Conservation (phyloP, 1,140 invertebrate species). For the Drosophila littoralis region DNA sequence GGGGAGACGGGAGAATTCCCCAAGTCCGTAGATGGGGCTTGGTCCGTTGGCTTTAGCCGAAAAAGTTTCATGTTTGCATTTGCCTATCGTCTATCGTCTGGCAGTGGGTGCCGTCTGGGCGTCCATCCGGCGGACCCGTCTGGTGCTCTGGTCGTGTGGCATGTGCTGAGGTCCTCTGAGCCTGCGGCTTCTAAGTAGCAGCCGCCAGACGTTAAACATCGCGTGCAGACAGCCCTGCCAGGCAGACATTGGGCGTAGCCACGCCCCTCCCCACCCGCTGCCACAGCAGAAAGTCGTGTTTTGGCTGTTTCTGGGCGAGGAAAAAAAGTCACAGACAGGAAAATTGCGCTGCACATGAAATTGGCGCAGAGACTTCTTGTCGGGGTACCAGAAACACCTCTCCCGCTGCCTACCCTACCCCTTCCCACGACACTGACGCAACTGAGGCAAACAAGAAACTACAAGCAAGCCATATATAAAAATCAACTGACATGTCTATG, state of each 20-base stretch:
- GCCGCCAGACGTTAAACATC: conserved; percentile 76
- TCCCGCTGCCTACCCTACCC: too few species aligned
- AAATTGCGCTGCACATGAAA: conserved; percentile 46
- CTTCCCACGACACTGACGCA: background rate
- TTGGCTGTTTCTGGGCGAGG: conserved; percentile 3
- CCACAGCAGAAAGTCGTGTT: conserved; percentile 21
- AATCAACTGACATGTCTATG: conserved; percentile 52
- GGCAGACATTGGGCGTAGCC: conserved; percentile 7
- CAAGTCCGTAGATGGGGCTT: background rate
- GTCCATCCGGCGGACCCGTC: background rate
- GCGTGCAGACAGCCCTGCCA: conserved; percentile 72
- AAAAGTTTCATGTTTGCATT: conserved; percentile 75
- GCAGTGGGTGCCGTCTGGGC: background rate
- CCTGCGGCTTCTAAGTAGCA: conserved; percentile 29
- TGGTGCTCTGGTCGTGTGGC: background rate
- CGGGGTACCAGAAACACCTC: conserved; percentile 2
- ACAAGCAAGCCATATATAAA: conserved; percentile 48
- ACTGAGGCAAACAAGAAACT: conserved; percentile 35
- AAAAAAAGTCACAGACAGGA: conserved; percentile 53
- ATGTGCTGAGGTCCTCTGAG: background rate
- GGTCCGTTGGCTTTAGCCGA: conserved; percentile 9
- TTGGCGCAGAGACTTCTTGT: conserved; percentile 41
- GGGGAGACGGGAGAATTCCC: conserved; percentile 9
- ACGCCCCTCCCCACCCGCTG: conserved; percentile 17
- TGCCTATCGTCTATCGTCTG: conserved; percentile 64